A percentile compares a stretch with the other conserved stretches of the same genome.
Conservation (phyloP, 2,797 vertebrate genomes). For the Lacerta agilis region DNA sequence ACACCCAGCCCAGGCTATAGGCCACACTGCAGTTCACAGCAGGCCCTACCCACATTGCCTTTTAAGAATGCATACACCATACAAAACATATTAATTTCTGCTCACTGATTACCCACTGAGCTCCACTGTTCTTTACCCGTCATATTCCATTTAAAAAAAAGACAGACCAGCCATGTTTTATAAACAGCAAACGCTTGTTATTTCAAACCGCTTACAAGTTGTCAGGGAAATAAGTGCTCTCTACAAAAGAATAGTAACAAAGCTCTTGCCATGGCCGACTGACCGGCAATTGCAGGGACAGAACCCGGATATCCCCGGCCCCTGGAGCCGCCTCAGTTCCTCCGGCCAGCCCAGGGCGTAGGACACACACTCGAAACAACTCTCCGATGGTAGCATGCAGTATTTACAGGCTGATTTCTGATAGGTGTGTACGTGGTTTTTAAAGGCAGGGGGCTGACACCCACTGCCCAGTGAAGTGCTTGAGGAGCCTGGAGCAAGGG, state of each 20-base stretch:
- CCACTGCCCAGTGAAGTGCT: neutral
- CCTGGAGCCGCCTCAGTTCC: slow-evolving; percentile 6
- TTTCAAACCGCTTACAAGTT: slow-evolving; percentile 45
- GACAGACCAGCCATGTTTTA: slow-evolving; percentile 7
- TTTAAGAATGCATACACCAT: neutral
- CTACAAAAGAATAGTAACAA: slow-evolving; percentile 46
- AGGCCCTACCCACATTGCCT: neutral
- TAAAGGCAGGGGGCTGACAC: neutral
- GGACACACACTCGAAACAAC: slow-evolving; percentile 4
- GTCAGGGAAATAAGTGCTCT: slow-evolving; percentile 35
- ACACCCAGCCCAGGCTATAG: neutral
- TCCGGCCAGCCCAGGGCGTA: neutral
- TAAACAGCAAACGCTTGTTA: slow-evolving; percentile 42
- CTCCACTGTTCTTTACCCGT: neutral
- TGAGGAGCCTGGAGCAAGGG: neutral
- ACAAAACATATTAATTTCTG: neutral
- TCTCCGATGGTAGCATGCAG: slow-evolving; percentile 1
- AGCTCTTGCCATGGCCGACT: slow-evolving; percentile 6
- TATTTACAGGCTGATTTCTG: slow-evolving; percentile 42
- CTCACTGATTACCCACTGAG: neutral
- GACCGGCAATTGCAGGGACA: neutral
- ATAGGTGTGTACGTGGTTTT: slow-evolving; percentile 25
- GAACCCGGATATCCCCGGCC: slow-evolving; percentile 5
- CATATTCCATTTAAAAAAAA: neutral
- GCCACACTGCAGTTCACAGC: no score